A percentile compares a stretch with the other conserved stretches of the same genome.
Evolutionary conservation across 2,113 vertebrate genomes (phyloP).

Genomic region (Tonatia bakeri): DNA sequence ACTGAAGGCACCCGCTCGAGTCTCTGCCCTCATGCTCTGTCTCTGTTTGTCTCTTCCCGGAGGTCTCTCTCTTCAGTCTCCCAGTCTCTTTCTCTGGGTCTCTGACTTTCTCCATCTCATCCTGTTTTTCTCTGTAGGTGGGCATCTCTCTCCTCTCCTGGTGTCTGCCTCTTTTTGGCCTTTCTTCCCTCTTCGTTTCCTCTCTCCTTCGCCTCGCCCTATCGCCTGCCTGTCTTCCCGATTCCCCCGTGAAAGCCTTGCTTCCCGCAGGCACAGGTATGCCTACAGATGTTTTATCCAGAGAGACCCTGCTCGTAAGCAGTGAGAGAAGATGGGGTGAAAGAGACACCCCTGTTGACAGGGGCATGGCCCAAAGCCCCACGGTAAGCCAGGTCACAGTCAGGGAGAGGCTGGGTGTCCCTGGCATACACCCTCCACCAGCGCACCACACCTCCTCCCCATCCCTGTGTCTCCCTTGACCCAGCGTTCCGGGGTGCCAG

Average conservation of each 20-base stretch:
- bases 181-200: neutral
- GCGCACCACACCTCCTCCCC: neutral
- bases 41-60: neutral
- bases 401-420: neutral
- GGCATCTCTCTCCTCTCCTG: neutral
- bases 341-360: slow-evolving; percentile 13
- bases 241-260: neutral
- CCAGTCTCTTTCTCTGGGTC: neutral
- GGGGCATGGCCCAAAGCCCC: neutral
- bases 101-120: neutral
- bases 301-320: slow-evolving; percentile 36
- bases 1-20: neutral
- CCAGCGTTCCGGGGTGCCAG: neutral
- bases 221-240: neutral
- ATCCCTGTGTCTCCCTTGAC: neutral
- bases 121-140: neutral
- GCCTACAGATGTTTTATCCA: slow-evolving; percentile 65
- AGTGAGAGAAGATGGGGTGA: neutral
- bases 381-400: neutral
- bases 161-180: neutral
- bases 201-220: neutral
- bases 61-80: neutral
- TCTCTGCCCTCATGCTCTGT: neutral
- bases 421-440: neutral
- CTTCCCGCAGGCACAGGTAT: slow-evolving; percentile 53